Evolutionary conservation across 2,113 vertebrate genomes (phyloP).

Genomic region (Bufo gargarizans): DNA sequence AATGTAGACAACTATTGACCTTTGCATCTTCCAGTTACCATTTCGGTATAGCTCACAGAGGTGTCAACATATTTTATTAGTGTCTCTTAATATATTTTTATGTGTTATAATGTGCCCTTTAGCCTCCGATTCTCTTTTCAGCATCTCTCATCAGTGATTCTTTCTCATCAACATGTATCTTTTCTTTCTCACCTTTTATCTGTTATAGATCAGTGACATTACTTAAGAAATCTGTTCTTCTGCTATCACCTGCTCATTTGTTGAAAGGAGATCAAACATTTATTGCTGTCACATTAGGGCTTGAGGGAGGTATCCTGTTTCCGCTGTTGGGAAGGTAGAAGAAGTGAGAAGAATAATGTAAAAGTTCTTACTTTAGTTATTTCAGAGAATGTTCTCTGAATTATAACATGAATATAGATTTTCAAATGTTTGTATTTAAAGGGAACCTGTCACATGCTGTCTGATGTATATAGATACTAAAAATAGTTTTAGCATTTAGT

Average conservation of each 20-base stretch:
- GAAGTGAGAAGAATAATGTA: not conserved
- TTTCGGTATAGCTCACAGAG: not conserved
- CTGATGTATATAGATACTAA: not conserved
- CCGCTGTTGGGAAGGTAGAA: not conserved
- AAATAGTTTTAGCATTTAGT: no score
- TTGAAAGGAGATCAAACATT: conserved; percentile 25
- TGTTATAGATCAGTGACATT: conserved; percentile 42
- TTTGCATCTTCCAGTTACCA: conserved; percentile 33
- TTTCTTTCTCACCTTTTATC: conserved; percentile 35
- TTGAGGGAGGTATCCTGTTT: not conserved
- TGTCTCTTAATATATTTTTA: conserved; percentile 12
- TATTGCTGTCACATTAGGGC: not conserved
- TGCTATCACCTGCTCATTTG: conserved; percentile 24
- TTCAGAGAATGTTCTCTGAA: not conserved
- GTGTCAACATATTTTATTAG: conserved; percentile 39
- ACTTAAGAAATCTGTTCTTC: conserved; percentile 15
- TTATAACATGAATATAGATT: not conserved
- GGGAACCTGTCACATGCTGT: not conserved
- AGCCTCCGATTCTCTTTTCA: not conserved
- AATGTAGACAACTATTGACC: conserved; percentile 19
- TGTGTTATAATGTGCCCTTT: conserved; percentile 32
- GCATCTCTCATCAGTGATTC: conserved; percentile 32
- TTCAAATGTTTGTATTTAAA: not conserved
- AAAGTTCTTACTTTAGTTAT: not conserved
- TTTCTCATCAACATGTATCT: conserved; percentile 50